Base-by-base conservation (phyloP, 2,888 invertebrate species). In the Heliconius cydno region DNA sequence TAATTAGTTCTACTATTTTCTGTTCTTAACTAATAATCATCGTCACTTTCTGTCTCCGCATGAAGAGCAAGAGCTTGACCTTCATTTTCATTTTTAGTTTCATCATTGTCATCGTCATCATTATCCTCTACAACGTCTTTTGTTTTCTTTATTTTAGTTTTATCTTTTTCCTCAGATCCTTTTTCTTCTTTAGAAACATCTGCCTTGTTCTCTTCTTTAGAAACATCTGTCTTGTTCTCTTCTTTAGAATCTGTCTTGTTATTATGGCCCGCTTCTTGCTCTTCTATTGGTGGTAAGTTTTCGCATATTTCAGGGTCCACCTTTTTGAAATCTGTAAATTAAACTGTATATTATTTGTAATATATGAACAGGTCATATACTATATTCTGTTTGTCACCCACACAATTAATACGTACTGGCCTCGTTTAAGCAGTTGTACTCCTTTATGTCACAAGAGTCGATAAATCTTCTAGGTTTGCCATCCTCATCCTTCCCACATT, bases 401-500 rank as follows among this genome's bases (percentile, higher is more conserved):
- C 19, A 3, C n/a, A 38, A 60, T 38, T 28, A 70, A 73, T 67
- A 65, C 85, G 80, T 87, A 93, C 94, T 86, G 75, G 87, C 84
- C 15, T 85, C 82, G 60, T 87, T 85, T 38, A 92, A 82, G 76
- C 94, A 94, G 80, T 94, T 94, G 76, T 86, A 94, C 79, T 94
- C 94, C 78, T 87, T 81, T n/a, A 94, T 86, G 73, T 94, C 94
- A 81, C 94, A 94, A 0, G 86, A 82, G 78, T 94, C 94, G 7
- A 91, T 80, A 79, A 94, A 94, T 70, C 91, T 82, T 5, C 94
- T 87, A 5, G 83, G 52, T 0, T 80, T 77, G 3, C 89, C 88
- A 0, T 84, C 30, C 0, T 72, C 22, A 68, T 90, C 84, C 0
- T 86, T 79, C 0, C 92, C 94, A 81, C 94, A 94, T 77, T 87